Base-by-base conservation (phyloP, 1,140 invertebrate genomes). In the Portunus trituberculatus region DNA sequence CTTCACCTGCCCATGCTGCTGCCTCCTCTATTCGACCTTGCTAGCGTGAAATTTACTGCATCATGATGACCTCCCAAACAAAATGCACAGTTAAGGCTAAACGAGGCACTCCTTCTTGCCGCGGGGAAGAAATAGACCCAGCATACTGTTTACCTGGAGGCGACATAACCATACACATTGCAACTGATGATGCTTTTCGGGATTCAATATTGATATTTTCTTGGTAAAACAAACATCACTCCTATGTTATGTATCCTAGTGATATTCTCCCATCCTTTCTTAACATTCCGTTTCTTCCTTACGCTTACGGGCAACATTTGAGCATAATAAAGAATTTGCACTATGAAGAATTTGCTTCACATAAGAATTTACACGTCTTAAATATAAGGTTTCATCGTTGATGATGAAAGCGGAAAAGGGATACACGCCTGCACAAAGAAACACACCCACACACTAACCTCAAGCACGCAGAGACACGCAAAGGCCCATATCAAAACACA, bases 391-490 rank as follows among this genome's bases (percentile, higher is more conserved):
- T 76, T 76, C n/a, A n/a, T n/a, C 67, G 67, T 7, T 76, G 67
- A n/a, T 76, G n/a, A n/a, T 76, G 67, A 76, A 76, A 76, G 67
- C 67, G n/a, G 25, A 25, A 76, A 76, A 76, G 67, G 67, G 67
- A 76, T 76, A n/a, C 67, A 76, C 67, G n/a, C n/a, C n/a, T 76
- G 20, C 67, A 76, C 67, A 76, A 76, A 76, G 67, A n/a, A 76
- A 76, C 67, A n/a, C 67, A 76, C 67, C 67, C 67, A n/a, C 67
- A 76, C 67, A n/a, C 67, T n/a, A n/a, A 76, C 67, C 67, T 76
- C 67, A 76, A 76, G 67, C 67, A 76, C 67, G n/a, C 67, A 76
- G 20, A 76, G 20, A 76, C 67, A 76, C 67, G 67, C 67, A 76
- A 76, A 76, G 67, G 67, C 67, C 67, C 67, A 76, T 76, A 76